Percentiles rank a stretch among this genome's conserved stretches.
phyloP scores from a whole-genome alignment of 2,113 vertebrate species.

The Cheilinus undulatus region DNA sequence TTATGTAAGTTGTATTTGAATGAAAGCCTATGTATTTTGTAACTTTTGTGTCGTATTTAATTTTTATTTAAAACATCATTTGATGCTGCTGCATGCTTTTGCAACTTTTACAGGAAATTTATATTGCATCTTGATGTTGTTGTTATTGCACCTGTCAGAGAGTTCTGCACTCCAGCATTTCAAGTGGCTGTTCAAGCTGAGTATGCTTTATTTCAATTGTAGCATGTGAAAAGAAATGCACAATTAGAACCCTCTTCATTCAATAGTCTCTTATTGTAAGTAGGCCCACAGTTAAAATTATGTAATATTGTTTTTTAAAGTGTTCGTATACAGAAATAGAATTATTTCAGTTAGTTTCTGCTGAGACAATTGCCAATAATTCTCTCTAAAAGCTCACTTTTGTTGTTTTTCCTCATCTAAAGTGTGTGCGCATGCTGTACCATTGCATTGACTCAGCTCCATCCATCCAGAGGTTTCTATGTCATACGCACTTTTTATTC shows the following conservation, averaged over 20 bases:
- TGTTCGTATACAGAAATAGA: background rate
- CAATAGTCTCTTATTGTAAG: background rate
- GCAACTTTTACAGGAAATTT: background rate
- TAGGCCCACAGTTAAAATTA: constrained; percentile 20
- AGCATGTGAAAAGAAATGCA: constrained; percentile 4
- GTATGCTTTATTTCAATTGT: background rate
- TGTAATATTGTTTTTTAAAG: constrained; percentile 13
- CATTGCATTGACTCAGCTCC: constrained; percentile 56
- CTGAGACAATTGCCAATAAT: background rate
- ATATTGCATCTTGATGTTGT: background rate
- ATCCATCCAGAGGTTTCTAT: constrained; percentile 78
- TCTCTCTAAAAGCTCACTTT: background rate
- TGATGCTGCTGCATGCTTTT: background rate
- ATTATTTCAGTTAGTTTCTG: background rate
- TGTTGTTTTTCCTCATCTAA: background rate
- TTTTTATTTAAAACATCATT: background rate
- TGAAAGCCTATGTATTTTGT: background rate
- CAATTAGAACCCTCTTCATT: background rate
- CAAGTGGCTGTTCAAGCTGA: background rate
- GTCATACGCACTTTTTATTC: constrained; percentile 85
- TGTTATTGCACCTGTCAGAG: constrained; percentile 19
- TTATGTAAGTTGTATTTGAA: constrained; percentile 20
- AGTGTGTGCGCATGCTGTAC: constrained; percentile 22
- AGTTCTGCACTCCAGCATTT: background rate
- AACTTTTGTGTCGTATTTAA: background rate